These are phyloP conservation scores for Craniophora ligustri DNA, from an alignment of 2,888 invertebrate genomes.

Conservation along the genomic window DNA sequence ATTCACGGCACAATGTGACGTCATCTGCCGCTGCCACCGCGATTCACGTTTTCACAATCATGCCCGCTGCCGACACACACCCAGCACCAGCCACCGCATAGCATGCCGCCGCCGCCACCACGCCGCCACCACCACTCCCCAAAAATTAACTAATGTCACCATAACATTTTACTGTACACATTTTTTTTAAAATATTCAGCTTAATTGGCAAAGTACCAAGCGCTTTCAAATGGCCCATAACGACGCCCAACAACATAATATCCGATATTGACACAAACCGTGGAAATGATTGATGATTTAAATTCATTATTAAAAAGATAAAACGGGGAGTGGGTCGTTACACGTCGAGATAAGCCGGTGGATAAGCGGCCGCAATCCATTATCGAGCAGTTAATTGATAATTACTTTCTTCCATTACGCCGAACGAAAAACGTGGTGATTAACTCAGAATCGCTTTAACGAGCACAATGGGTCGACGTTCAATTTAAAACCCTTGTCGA, in stretches of 20 bases:
- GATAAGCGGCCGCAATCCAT: constrained; percentile 86
- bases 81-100: constrained; percentile 11
- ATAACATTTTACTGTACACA: constrained; percentile 31
- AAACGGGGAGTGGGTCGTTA: constrained; percentile 74
- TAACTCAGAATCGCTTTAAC: constrained; percentile 87
- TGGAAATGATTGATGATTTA: constrained; percentile 74
- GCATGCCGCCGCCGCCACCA: constrained; percentile 14
- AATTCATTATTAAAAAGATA: constrained; percentile 78
- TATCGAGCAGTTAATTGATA: constrained; percentile 87
- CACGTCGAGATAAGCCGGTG: constrained; percentile 80
- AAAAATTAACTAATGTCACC: constrained; percentile 37
- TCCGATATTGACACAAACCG: constrained; percentile 58
- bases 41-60: constrained; percentile 67
- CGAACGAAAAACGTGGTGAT: constrained; percentile 86
- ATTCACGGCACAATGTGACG: constrained; percentile 83
- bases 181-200: constrained; percentile 33
- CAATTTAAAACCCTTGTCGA: constrained; percentile 88
- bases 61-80: constrained; percentile 33
- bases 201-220: constrained; percentile 40
- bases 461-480: constrained; percentile 85
- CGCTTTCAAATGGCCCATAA: constrained; percentile 35
- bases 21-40: constrained; percentile 68
- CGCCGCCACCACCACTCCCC: constrained; percentile 36
- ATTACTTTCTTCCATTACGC: constrained; percentile 88
- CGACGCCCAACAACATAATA: constrained; percentile 46